These are phyloP conservation scores for Procambarus virginalis DNA, from an alignment of 1,140 invertebrate genomes.

Conservation along the genomic window DNA sequence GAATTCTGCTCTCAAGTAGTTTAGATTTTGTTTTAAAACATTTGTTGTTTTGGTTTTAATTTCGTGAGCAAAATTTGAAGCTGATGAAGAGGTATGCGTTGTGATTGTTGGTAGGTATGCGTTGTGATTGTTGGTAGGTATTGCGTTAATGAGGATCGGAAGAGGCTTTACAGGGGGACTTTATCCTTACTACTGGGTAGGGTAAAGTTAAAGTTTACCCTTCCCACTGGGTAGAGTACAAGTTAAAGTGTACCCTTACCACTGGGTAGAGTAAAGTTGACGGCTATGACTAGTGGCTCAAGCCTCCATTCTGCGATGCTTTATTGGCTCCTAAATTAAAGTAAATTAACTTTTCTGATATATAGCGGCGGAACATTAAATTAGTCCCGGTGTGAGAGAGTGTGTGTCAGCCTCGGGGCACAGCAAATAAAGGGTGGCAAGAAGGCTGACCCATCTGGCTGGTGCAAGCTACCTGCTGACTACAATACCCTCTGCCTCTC, in stretches of 20 bases:
- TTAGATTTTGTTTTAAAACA: constrained; percentile 14
- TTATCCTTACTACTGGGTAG: too few relatives aligned
- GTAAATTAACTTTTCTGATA: constrained; percentile 17
- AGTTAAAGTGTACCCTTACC: background rate
- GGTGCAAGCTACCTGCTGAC: too few relatives aligned
- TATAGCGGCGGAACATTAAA: background rate
- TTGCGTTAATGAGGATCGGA: too few relatives aligned
- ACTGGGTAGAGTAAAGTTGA: background rate
- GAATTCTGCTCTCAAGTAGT: background rate
- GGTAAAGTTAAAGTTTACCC: too few relatives aligned
- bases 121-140: background rate
- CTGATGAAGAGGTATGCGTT: background rate
- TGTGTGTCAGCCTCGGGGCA: background rate
- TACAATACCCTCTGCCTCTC: too few relatives aligned
- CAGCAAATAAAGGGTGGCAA: background rate
- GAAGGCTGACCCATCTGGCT: background rate
- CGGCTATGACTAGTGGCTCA: background rate
- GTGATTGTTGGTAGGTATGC: background rate
- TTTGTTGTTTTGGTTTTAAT: background rate
- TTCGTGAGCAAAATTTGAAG: background rate
- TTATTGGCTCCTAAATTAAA: constrained; percentile 6
- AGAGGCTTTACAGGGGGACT: too few relatives aligned
- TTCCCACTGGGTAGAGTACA: too few relatives aligned
- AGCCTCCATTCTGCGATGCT: constrained; percentile 1
- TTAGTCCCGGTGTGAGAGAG: background rate